Base-by-base conservation (phyloP, 2,888 invertebrate genomes). In the Marronus borbonicus region DNA sequence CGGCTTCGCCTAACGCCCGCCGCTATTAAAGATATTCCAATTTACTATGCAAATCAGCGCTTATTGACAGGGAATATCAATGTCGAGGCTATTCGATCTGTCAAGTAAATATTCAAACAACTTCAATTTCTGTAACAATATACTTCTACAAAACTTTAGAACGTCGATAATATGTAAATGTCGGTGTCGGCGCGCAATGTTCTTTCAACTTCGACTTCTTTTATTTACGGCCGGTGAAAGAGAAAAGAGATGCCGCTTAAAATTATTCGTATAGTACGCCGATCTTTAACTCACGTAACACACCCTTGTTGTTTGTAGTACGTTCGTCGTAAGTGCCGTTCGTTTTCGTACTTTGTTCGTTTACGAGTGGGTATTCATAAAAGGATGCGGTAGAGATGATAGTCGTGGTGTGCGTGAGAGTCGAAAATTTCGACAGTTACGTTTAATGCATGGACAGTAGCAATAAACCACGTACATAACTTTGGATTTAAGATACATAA, bases 71-170 rank as follows among this genome's bases (percentile, higher is more conserved):
- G 58, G 60, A 74, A 74, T 74, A 74, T 74, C 72, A 60, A 60
- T 74, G 60, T 74, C 72, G 49, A 60, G 17, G 72, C 60, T 31
- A 24, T 74, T 74, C 60, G 49, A 74, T 60, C 44, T 74, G 72
- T 74, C 72, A 74, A 28, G 72, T 74, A 74, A 74, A 74, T 74
- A 74, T 74, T 74, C 72, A 44, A 74, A 62, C 60, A 60, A 60
- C 72, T 74, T 74, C 72, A 74, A 74, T 74, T 74, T 74, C 60
- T 74, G 72, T 74, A 74, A 74, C 72, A 74, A 74, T 74, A 74
- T 74, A 60, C 72, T 60, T 74, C 72, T 60, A 74, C 49, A 60
- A 49, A 74, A 74, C 44, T 60, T 60, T 74, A 74, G 72, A 58
- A 74, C 72, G 60, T 60, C 60, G 72, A 62, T 74, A 74, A 74